Evolutionary conservation across 2,797 vertebrate species (phyloP), one percentile per base, ranked within the genome.

Genomic region (Clarias laeviceps): DNA sequence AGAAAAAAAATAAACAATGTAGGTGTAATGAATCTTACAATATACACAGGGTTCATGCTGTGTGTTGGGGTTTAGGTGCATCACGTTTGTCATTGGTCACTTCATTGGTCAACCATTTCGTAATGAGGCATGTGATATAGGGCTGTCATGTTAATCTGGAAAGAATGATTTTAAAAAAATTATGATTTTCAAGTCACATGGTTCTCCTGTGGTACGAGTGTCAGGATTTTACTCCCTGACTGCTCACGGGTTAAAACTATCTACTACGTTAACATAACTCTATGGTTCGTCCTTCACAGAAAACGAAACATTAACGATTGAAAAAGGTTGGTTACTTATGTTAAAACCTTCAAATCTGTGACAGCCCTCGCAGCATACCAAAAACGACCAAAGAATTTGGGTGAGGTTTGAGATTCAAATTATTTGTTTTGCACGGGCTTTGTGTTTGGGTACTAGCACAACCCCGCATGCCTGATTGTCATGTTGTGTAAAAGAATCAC

Each of bases 1-100:
- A 54, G 12, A 3, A 14, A 54, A 50, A 54, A 54, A 54, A 54
- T 12, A 14, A 54, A 54, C 50, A 0, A 37, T 40, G 29, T 1
- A 22, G 54, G n/a, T 54, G 45, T 76, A 61, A 78, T 40, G 59
- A 9, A 37, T 15, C 57, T 37, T 57, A 3, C 29, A 24, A 29
- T 57, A 1, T 32, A 5, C 17, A 40, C 2, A 59, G 11, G 20
- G 32, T 62, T 64, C 17, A 27, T 62, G 80, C 62, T 68, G 84
- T 69, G 62, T 34, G 81, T 62, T 86, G 54, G 65, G 65, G 65
- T 70, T 22, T 11, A 20, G 64, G 81, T 78, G 29, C 20, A 4
- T 86, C 73, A 82, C 54, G 14, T 69, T 77, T 66, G 12, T 68
- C 32, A 82, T 45, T 77, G n/a, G 50, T 22, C 24, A 68, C 54